These are phyloP conservation scores for Macrophya annulata DNA, from an alignment of 2,888 invertebrate species.

Conservation along the genomic window DNA sequence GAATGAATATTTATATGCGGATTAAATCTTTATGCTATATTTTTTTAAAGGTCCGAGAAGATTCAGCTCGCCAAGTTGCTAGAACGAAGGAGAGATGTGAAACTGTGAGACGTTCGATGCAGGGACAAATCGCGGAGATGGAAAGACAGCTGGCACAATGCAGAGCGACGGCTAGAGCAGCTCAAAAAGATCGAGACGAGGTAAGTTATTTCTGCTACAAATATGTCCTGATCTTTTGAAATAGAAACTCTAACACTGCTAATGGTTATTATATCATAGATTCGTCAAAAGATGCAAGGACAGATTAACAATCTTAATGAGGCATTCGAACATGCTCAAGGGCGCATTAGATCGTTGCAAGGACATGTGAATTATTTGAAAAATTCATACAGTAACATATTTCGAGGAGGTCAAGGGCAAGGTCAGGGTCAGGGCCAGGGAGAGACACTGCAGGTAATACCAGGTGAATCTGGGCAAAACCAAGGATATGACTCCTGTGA, in stretches of 20 bases:
- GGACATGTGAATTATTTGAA: constrained; percentile 85
- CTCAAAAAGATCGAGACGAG: constrained; percentile 87
- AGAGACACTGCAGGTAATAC: constrained; percentile 64
- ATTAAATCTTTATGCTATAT: not conserved
- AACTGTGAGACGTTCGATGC: constrained; percentile 83
- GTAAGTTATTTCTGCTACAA: constrained; percentile 66
- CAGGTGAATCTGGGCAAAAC: constrained; percentile 62
- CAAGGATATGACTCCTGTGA: constrained; percentile 75
- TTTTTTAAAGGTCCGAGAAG: constrained; percentile 82
- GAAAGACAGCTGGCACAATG: constrained; percentile 85
- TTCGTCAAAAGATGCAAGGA: constrained; percentile 86
- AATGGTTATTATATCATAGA: constrained; percentile 77
- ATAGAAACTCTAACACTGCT: not conserved
- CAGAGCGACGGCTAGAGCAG: constrained; percentile 84
- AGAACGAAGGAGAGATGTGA: constrained; percentile 86
- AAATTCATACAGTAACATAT: constrained; percentile 76
- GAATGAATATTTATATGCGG: not conserved
- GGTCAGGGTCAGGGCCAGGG: constrained; percentile 66
- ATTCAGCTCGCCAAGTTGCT: constrained; percentile 85
- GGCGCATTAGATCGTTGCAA: constrained; percentile 84
- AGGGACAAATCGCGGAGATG: constrained; percentile 85
- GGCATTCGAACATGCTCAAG: constrained; percentile 86
- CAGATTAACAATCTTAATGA: constrained; percentile 86
- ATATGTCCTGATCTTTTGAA: not conserved
- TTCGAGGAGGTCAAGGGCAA: constrained; percentile 61